phyloP scores from a whole-genome alignment of 2,113 vertebrate genomes.

The Oncorhynchus nerka region DNA sequence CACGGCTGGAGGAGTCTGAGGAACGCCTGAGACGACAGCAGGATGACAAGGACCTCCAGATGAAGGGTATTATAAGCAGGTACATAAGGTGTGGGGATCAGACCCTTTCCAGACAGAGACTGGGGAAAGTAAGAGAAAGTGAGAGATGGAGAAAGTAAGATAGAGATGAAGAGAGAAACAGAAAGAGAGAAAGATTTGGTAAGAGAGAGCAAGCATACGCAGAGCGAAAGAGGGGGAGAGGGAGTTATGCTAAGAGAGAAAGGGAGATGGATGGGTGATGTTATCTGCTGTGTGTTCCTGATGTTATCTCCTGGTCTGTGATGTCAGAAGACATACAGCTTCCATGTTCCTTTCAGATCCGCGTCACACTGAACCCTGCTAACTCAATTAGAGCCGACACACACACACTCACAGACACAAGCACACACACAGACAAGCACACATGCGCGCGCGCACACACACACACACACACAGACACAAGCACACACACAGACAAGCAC shows the following conservation, averaged over 20 bases:
- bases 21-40: slow-evolving; percentile 93
- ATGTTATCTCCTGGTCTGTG: not conserved
- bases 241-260: not conserved
- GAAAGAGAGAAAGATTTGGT: too few relatives aligned
- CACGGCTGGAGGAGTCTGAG: slow-evolving; percentile 93
- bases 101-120: not conserved
- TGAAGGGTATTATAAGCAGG: slow-evolving; percentile 99
- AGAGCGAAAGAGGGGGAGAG: too few relatives aligned
- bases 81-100: slow-evolving; percentile 36
- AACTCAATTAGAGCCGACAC: not conserved
- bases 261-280: not conserved
- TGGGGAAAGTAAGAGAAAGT: not conserved
- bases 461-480: not conserved
- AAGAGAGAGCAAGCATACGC: too few relatives aligned
- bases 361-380: not conserved
- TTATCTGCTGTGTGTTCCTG: not conserved
- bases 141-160: not conserved
- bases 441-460: not conserved
- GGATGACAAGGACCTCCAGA: slow-evolving; percentile 98
- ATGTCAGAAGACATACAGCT: not conserved
- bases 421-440: not conserved
- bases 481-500: not conserved
- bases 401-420: slow-evolving; percentile 8
- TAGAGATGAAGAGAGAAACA: not conserved
- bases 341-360: not conserved